Percentiles rank a stretch among this genome's conserved stretches.
Evolutionary conservation across 1,140 invertebrate genomes (phyloP).

Genomic region (Epicauta chinensis): DNA sequence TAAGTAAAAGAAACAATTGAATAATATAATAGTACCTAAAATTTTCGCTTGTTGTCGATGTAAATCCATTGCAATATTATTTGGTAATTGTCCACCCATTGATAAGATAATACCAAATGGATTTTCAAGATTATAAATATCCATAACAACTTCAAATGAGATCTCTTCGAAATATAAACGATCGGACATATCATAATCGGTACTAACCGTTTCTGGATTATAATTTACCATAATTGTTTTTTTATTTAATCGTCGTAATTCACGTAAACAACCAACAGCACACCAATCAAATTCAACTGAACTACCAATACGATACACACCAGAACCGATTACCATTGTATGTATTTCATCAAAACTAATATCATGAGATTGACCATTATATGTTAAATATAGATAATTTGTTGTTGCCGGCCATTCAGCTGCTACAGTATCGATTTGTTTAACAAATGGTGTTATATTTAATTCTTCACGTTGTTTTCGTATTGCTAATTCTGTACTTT

Average conservation of each 20-base stretch:
- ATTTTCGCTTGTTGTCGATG: slow-evolving; percentile 74
- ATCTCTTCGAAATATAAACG: slow-evolving; percentile 99
- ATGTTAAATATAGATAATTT: slow-evolving; percentile 97
- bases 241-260: slow-evolving; percentile 75
- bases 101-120: slow-evolving; percentile 93
- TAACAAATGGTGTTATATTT: slow-evolving; percentile 80
- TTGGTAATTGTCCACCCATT: slow-evolving; percentile 98
- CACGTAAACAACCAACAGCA: slow-evolving; percentile 91
- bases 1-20: too few relatives aligned
- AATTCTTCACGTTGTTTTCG: slow-evolving; percentile 66
- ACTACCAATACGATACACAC: slow-evolving; percentile 97
- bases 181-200: slow-evolving; percentile 99
- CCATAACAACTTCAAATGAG: slow-evolving; percentile 98
- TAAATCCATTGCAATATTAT: slow-evolving; percentile 98
- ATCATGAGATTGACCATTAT: slow-evolving; percentile 86
- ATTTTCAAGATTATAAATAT: slow-evolving; percentile 92
- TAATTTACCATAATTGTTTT: slow-evolving; percentile 99
- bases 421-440: slow-evolving; percentile 99
- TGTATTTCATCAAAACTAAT: slow-evolving; percentile 74
- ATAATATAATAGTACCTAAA: too few relatives aligned
- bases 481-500: slow-evolving; percentile 79
- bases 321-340: slow-evolving; percentile 87
- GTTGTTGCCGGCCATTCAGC: slow-evolving; percentile 98
- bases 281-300: slow-evolving; percentile 99
- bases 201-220: slow-evolving; percentile 99